Conservation (phyloP, 2,888 invertebrate genomes). For the Dasysyrphus tricinctus region DNA sequence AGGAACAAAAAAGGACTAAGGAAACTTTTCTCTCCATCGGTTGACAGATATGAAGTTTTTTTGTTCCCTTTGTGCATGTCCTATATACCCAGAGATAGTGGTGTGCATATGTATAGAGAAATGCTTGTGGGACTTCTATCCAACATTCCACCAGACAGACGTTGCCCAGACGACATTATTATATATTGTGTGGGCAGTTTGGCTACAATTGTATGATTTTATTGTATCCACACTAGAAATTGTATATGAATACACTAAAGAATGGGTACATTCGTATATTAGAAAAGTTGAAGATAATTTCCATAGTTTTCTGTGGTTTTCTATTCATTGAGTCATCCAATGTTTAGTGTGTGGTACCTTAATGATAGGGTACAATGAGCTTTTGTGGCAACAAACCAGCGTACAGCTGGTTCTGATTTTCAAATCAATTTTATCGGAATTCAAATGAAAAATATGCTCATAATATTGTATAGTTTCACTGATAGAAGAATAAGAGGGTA, state of each 20-base stretch:
- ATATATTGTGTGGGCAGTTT: constrained; percentile 28
- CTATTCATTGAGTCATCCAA: constrained; percentile 10
- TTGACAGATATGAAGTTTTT: constrained; percentile 41
- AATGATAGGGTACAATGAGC: constrained; percentile 11
- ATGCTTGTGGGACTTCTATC: constrained; percentile 43
- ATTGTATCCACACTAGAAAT: constrained; percentile 15
- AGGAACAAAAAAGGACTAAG: constrained; percentile 28
- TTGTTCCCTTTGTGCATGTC: constrained; percentile 10
- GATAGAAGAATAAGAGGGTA: too few species aligned
- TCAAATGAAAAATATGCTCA: background rate
- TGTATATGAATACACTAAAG: background rate
- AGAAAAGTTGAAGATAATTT: constrained; percentile 33
- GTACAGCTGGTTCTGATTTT: background rate
- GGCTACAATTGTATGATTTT: constrained; percentile 36
- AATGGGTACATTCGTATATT: too few species aligned
- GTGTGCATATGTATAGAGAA: background rate
- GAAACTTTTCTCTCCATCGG: constrained; percentile 27
- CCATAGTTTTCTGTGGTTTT: constrained; percentile 8
- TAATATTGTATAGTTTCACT: too few species aligned
- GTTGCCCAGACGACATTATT: constrained; percentile 46
- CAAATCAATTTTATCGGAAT: background rate
- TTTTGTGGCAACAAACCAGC: background rate
- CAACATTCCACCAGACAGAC: constrained; percentile 54
- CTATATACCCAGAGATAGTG: background rate
- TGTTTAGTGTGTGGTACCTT: background rate